A percentile compares a stretch with the other conserved stretches of the same genome.
phyloP scores from a whole-genome alignment of 37 sponge, comb jelly and placozoan genomes.

The Axinella damicornis region DNA sequence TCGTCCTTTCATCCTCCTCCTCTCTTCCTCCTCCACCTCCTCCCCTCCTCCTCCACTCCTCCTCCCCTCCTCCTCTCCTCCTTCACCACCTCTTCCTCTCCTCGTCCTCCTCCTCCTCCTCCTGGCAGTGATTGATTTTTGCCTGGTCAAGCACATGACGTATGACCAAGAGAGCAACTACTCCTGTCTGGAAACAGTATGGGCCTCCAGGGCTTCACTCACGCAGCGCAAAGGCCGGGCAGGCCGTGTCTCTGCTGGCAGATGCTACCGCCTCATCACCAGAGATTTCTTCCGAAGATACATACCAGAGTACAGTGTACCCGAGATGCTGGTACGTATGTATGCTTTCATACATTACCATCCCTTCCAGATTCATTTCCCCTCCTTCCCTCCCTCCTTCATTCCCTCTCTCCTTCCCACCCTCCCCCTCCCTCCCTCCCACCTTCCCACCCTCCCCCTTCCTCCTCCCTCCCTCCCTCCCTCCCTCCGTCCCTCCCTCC shows the following conservation, averaged over 20 bases:
- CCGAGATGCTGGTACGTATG: slow-evolving; percentile 86
- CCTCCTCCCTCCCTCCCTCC: not conserved
- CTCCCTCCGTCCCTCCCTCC: slow-evolving; percentile 3
- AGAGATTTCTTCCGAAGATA: slow-evolving; percentile 56
- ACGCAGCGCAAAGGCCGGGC: slow-evolving; percentile 93
- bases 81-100: not conserved
- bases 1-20: not conserved
- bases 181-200: slow-evolving; percentile 69
- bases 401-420: not conserved
- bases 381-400: not conserved
- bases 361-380: not conserved
- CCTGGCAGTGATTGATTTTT: slow-evolving; percentile 90
- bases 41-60: not conserved
- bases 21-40: not conserved
- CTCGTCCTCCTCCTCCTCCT: not conserved
- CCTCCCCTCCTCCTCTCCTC: not conserved
- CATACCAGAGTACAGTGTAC: slow-evolving; percentile 64
- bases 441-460: too few species aligned
- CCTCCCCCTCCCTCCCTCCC: not conserved
- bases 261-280: slow-evolving; percentile 87
- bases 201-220: slow-evolving; percentile 93
- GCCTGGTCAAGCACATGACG: slow-evolving; percentile 92
- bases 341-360: not conserved
- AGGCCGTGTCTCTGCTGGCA: slow-evolving; percentile 88
- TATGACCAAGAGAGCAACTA: slow-evolving; percentile 85